phyloP scores from a whole-genome alignment of 2,113 vertebrate genomes.

The Mustela nigripes region DNA sequence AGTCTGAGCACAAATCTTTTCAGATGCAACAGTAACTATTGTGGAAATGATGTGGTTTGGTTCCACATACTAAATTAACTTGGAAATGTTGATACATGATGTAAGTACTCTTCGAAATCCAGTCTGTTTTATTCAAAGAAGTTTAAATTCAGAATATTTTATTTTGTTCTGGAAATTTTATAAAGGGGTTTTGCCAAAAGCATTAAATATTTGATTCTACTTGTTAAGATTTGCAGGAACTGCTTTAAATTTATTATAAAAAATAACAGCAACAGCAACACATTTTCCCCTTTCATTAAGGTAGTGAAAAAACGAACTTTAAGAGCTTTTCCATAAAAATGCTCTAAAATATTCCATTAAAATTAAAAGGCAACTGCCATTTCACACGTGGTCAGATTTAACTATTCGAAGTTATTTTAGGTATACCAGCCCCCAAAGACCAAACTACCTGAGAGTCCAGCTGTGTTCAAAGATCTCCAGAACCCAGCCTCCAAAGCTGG shows the following conservation, averaged over 20 bases:
- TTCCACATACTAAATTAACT: constrained; percentile 48
- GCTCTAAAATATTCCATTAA: constrained; percentile 85
- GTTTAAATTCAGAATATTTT: constrained; percentile 76
- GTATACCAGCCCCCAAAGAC: constrained; percentile 81
- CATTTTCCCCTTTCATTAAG: constrained; percentile 82
- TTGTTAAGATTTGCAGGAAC: constrained; percentile 81
- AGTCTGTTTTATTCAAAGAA: constrained; percentile 61
- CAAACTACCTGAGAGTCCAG: constrained; percentile 83
- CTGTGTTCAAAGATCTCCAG: constrained; percentile 87
- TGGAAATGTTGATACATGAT: constrained; percentile 59
- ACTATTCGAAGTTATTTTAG: constrained; percentile 84
- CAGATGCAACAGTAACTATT: neutral
- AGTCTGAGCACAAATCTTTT: constrained; percentile 27
- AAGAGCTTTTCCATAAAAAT: constrained; percentile 77
- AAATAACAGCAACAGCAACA: constrained; percentile 78
- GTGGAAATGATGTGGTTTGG: neutral
- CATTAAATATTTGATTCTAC: constrained; percentile 82
- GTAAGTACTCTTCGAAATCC: constrained; percentile 55
- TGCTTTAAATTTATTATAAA: constrained; percentile 84
- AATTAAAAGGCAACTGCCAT: constrained; percentile 85
- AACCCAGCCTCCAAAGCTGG: constrained; percentile 35
- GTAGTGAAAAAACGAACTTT: constrained; percentile 77
- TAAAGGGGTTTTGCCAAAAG: constrained; percentile 76
- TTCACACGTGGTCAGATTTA: constrained; percentile 89
- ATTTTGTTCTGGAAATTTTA: constrained; percentile 81